Conservation (phyloP, 2,888 invertebrate species). For the Drosophila koepferae region DNA sequence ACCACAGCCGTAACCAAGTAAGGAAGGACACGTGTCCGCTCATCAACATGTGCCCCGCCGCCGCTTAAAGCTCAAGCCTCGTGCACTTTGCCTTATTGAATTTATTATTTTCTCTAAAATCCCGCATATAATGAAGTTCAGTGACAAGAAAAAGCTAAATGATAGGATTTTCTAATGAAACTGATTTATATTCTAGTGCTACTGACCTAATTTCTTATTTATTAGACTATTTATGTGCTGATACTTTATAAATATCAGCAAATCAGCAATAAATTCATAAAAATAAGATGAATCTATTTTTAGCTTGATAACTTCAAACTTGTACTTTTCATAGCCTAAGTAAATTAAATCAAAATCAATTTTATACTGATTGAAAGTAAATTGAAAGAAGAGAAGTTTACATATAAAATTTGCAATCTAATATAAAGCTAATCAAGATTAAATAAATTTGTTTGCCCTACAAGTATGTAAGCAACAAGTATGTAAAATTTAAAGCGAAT, state of each 20-base stretch:
- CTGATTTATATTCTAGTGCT: too few species aligned
- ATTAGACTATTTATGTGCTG: neutral
- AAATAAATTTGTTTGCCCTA: too few species aligned
- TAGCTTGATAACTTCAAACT: too few species aligned
- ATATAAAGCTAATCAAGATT: too few species aligned
- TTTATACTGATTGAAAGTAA: too few species aligned
- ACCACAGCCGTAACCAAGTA: slow-evolving; percentile 42
- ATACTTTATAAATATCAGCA: neutral
- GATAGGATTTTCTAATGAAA: neutral
- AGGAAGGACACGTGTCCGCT: slow-evolving; percentile 37
- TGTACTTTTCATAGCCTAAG: too few species aligned
- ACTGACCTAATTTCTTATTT: too few species aligned
- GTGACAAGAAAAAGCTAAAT: neutral
- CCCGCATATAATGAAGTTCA: neutral
- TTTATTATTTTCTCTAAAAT: slow-evolving; percentile 9
- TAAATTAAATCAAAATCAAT: too few species aligned
- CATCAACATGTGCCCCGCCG: slow-evolving; percentile 10
- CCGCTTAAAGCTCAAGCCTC: slow-evolving; percentile 8
- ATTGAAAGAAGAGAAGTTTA: too few species aligned
- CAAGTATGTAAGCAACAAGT: too few species aligned
- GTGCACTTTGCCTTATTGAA: slow-evolving; percentile 10
- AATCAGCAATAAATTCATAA: neutral
- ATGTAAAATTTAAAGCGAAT: neutral
- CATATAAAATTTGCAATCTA: too few species aligned
- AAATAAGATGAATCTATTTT: neutral